Evolutionary conservation across 1,140 invertebrate species (phyloP), one percentile per base, ranked within the genome.

Genomic region (Elysia chlorotica): DNA sequence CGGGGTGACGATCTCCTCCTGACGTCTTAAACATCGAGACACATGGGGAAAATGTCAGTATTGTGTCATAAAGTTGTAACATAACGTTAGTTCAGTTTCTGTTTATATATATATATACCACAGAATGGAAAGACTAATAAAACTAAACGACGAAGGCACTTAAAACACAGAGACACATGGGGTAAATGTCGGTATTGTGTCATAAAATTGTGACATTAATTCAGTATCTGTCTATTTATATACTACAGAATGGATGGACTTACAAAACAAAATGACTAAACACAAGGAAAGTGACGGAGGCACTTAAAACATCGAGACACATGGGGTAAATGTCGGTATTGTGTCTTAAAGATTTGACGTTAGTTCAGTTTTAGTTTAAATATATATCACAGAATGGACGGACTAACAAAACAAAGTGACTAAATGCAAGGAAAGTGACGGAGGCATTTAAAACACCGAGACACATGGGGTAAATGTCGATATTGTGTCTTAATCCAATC

Each of bases 1-100:
- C 17, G 80, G 78, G 17, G 61, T 80, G 19, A 85, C 78, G 14
- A 85, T 79, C 48, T 83, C 76, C 25, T 82, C 78, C 65, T 85
- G 82, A 54, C 83, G 76, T 59, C 83, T 84, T 74, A 6, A 77
- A 36, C 33, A n/a, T 66, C 2, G 65, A 74, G 73, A 14, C 65
- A 57, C 23, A 70, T 31, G 62, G 28, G 54, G 30, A 25, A 28
- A n/a, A 65, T 19, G 30, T 65, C 23, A 14, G 25, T 35, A 17
- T n/a, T 30, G 33, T 33, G 21, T 31, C 14, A 33, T 14, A 33
- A 23, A 2, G 10, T 17, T 25, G 33, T 14, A 33, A n/a, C n/a
- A n/a, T n/a, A 19, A 35, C 23, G 33, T 66, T 28, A 30, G 35
- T 28, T 33, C 6, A 30, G 14, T 10, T 1, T 28, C 48, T 36